phyloP scores from a whole-genome alignment of 1,140 invertebrate species.

The Pomacea maculata region DNA sequence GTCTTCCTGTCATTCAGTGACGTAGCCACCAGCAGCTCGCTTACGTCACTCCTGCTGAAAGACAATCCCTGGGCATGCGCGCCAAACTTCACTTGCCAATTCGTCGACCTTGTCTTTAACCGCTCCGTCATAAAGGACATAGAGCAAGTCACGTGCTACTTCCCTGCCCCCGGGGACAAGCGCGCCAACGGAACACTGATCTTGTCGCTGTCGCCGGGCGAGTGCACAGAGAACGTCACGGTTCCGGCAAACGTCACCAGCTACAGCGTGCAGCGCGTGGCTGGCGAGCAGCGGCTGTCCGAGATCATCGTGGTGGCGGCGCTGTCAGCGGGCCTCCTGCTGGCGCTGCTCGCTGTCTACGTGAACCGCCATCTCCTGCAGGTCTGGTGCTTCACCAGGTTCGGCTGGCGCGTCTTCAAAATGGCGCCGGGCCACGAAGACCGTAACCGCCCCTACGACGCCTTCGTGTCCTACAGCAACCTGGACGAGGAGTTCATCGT shows the following conservation, averaged over 20 bases:
- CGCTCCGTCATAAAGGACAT: constrained; percentile 29
- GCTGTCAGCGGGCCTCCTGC: constrained; percentile 15
- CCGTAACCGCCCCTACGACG: constrained; percentile 41
- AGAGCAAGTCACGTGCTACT: constrained; percentile 26
- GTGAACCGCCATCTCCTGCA: constrained; percentile 40
- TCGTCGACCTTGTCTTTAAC: constrained; percentile 27
- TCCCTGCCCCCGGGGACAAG: background rate
- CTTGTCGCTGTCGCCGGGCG: constrained; percentile 10
- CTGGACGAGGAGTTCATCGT: constrained; percentile 48
- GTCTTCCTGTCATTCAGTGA: constrained; percentile 21
- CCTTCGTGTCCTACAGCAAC: constrained; percentile 51
- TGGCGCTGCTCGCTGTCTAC: constrained; percentile 29
- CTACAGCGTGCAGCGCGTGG: background rate
- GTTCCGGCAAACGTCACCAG: constrained; percentile 13
- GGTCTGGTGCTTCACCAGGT: constrained; percentile 42
- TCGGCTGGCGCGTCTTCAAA: constrained; percentile 36
- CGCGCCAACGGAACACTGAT: background rate
- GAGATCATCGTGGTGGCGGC: constrained; percentile 28
- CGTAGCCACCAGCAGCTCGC: background rate
- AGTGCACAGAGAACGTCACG: constrained; percentile 27
- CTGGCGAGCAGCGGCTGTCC: constrained; percentile 14
- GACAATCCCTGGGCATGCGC: constrained; percentile 48
- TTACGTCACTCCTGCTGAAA: constrained; percentile 27
- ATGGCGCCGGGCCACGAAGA: constrained; percentile 27
- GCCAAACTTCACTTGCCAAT: constrained; percentile 27